Conservation (phyloP, 1,140 invertebrate genomes). For the Drosophila kurseongensis region DNA sequence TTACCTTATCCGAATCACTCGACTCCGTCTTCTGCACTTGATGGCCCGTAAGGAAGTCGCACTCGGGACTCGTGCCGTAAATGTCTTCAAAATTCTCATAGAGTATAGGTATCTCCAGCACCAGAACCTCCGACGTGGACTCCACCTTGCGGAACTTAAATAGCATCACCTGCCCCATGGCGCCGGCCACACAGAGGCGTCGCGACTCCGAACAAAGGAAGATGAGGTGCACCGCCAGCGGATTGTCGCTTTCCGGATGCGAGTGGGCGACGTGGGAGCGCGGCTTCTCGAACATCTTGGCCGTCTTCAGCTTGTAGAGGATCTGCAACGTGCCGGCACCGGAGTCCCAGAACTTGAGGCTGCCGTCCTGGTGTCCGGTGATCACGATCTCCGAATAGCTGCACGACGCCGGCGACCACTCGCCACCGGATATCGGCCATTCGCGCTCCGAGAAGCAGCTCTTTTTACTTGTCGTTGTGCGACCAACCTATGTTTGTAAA, state of each 20-base stretch:
- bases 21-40: conserved; percentile 87
- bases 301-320: conserved; percentile 98
- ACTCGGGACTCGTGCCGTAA: conserved; percentile 92
- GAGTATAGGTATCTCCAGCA: conserved; percentile 94
- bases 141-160: conserved; percentile 98
- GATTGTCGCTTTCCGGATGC: conserved; percentile 90
- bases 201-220: conserved; percentile 96
- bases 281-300: conserved; percentile 95
- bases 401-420: conserved; percentile 96
- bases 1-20: conserved; percentile 86
- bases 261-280: conserved; percentile 83
- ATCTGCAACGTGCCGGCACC: conserved; percentile 96
- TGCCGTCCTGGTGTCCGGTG: conserved; percentile 98
- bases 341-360: conserved; percentile 99
- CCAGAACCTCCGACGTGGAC: conserved; percentile 92
- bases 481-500: conserved; percentile 77
- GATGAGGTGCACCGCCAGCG: conserved; percentile 96
- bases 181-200: conserved; percentile 94
- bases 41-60: conserved; percentile 88
- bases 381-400: conserved; percentile 98
- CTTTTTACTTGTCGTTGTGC: conserved; percentile 87
- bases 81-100: conserved; percentile 92
- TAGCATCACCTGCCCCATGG: conserved; percentile 95
- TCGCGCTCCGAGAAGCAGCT: conserved; percentile 97
- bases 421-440: conserved; percentile 98